Evolutionary conservation across 1,140 invertebrate genomes (phyloP), one percentile per base, ranked within the genome.

Genomic region (Drosophila tristis): DNA sequence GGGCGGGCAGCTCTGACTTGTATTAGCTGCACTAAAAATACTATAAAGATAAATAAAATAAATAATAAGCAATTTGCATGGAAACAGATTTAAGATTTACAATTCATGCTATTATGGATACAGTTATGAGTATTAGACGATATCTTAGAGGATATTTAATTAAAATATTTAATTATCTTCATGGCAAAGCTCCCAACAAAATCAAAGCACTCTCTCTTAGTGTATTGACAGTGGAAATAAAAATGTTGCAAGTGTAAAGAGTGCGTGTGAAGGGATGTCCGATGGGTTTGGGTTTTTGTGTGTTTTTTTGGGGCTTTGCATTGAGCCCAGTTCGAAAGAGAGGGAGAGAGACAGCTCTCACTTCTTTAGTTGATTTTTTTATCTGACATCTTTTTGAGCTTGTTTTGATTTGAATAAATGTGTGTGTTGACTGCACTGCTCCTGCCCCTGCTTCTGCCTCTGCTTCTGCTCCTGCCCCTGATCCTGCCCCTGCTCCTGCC

Each of bases 351-450:
- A 45, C 48, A 45, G 60, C 31, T n/a, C 13, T 25, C 42, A 42
- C 43, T 29, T 50, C 31, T 16, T 23, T 35, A 45, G 42, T 48
- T 31, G 42, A 2, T 68, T 44, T 54, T 57, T 73, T 66, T 50
- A 26, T n/a, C 48, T 59, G 48, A 59, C 47, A 42, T 23, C 42
- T 15, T 63, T 73, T 61, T 66, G 57, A 13, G 60, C 29, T 62
- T 55, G 43, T 60, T 80, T 84, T 80, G 72, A 80, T 85, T 87
- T 81, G 61, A 68, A 74, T 66, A 56, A 76, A 62, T 75, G 49
- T 31, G 25, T 78, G 50, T 39, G 11, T 2, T 39, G 4, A 39
- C 35, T 31, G 25, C 9, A 5, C 11, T 39, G 31, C 20, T 20
- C 20, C 2, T 20, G 20, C 20, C 2, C 3, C 23, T 25, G 23